Percentiles rank a stretch among this genome's conserved stretches.
Evolutionary conservation across 2,888 invertebrate species (phyloP).

Genomic region (Rhingia campestris): DNA sequence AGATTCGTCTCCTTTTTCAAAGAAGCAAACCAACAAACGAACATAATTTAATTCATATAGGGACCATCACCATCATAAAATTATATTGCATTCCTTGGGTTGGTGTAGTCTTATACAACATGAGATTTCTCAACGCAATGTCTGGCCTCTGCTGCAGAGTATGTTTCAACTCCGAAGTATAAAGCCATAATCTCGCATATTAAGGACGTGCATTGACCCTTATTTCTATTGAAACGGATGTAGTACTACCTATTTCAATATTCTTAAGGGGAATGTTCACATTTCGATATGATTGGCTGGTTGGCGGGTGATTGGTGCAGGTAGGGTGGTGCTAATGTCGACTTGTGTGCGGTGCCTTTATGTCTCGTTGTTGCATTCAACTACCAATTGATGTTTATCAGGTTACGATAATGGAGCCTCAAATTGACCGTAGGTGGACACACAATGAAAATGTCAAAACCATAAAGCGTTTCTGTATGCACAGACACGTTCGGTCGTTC

Average conservation of each 20-base stretch:
- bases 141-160: no score
- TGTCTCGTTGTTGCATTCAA: constrained; percentile 22
- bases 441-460: constrained; percentile 46
- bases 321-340: not conserved
- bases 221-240: not conserved
- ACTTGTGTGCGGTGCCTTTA: constrained; percentile 4
- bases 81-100: constrained; percentile 45
- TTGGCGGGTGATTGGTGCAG: not conserved
- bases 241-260: constrained; percentile 7
- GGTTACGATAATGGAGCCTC: constrained; percentile 46
- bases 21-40: constrained; percentile 18
- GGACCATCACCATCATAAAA: constrained; percentile 34
- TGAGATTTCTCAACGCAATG: not conserved
- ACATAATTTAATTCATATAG: constrained; percentile 15
- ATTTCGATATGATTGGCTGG: constrained; percentile 11
- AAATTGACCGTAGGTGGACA: constrained; percentile 47
- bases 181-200: not conserved
- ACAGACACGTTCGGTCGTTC: constrained; percentile 8
- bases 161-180: constrained; percentile 10
- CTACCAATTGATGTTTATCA: constrained; percentile 46
- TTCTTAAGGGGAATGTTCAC: constrained; percentile 4
- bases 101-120: constrained; percentile 6
- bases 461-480: constrained; percentile 10
- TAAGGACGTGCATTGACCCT: constrained; percentile 39
- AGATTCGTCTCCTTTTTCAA: constrained; percentile 37